Evolutionary conservation across 2,797 vertebrate genomes (phyloP), one percentile per base, ranked within the genome.

Genomic region (Gymnopithys bicolor): DNA sequence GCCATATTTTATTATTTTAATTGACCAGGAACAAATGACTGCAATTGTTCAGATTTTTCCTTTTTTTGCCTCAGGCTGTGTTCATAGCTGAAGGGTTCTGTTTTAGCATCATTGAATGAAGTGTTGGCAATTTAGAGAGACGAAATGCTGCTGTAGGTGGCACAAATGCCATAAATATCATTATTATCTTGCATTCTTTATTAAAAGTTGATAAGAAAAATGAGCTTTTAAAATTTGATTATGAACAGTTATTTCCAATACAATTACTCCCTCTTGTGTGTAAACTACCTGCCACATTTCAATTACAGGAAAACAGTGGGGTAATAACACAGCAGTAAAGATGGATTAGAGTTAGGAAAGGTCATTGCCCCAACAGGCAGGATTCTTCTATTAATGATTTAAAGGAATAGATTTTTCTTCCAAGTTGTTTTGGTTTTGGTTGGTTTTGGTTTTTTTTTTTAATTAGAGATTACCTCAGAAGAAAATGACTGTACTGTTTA

Each of bases 231-330:
- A 92, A 95, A 84, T 95, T 97, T 97, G 90, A 93, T 97, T 96
- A 93, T 95, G 93, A 97, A 93, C 92, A 86, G 67, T 87, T 97
- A 95, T 97, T 97, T 97, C 95, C 96, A 95, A 96, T 95, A 90
- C 63, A 97, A 95, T 96, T 86, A 94, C 90, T 97, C 95, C 95
- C 90, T 96, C 95, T 95, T 96, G 84, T 97, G 92, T 97, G 96
- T 96, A 96, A 97, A 74, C 96, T 97, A 96, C 94, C 95, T 97
- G 96, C 87, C 92, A 94, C 77, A 85, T 97, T 97, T 97, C 97
- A 98, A 97, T 98, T 97, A 95, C 81, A 87, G 69, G 75, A 94
- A 93, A 96, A 83, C 82, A 80, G 77, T 92, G 86, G 71, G 80
- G 71, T 85, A 96, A 94, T 90, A 96, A 91, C 84, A 25, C 52